Base-by-base conservation (phyloP, 1,140 invertebrate genomes). In the Chelonus insularis region DNA sequence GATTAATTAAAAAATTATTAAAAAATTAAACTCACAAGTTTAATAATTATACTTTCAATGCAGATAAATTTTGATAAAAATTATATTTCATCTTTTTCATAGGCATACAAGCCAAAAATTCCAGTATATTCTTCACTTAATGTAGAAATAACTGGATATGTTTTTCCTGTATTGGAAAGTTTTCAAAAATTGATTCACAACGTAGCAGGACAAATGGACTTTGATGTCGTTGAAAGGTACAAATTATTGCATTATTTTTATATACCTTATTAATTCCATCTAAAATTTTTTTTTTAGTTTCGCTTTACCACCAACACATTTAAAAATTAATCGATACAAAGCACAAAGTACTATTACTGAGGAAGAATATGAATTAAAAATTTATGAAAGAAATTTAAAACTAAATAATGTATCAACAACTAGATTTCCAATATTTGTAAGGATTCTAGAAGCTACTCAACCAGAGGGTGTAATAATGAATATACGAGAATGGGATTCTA, bases 371-470 rank as follows among this genome's bases (percentile, higher is more conserved):
- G 74, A 84, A 23, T 73, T 95, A 37, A 88, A 86, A 63, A 72
- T 88, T 0, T 95, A 93, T 78, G 89, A 94, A 77, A 85, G 93
- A 71, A 89, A 90, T 77, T 79, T 91, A 6, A 87, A 91, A 83
- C 76, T 92, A 0, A 72, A 73, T 4, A 85, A 91, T 67, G 74
- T 90, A 1, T 79, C 86, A 25, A 72, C 82, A 1, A 77, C 76
- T 1, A 63, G 82, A 48, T 82, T 84, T 56, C 84, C 88, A 1
- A 74, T 90, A 16, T 83, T 94, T 36, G 71, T 93, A 36, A 85
- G 92, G 68, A 73, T 90, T 14, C 73, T 93, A 16, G 89, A 93
- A 72, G 85, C 88, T 1, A 78, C 84, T 11, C 69, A 89, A 43
- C 93, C 93, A 1, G 86, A 88, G 67, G 92, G 92, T n/a, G 88